Base-by-base conservation (phyloP, 2,888 invertebrate genomes). In the Erebia ligea region DNA sequence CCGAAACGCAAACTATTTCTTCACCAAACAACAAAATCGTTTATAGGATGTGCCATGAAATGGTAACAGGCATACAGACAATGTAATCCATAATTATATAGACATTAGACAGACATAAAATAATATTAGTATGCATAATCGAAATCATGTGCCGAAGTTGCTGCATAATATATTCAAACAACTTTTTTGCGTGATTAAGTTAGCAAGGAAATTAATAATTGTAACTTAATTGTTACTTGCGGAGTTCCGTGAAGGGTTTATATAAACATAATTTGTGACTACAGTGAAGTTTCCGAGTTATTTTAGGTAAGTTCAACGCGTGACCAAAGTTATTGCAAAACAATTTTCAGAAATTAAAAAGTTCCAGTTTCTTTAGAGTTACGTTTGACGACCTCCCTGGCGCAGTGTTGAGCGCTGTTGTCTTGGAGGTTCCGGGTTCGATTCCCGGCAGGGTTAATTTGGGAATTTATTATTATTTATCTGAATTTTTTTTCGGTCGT, bases 201-300 rank as follows among this genome's bases (percentile, higher is more conserved):
- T 80, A 67, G 74, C 71, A 71, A 59, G 76, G 78, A 81, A 81
- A 81, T 78, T 62, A 62, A 62, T 54, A 13, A 48, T 59, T 59
- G 74, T 84, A 82, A 83, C 82, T 82, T 84, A 84, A 85, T 86
- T 84, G 84, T 76, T 73, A 73, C 72, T 70, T 71, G 68, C 64
- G 77, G 78, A 77, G 80, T 83, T 70, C 81, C 82, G 82, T 82
- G 84, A 81, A 75, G 52, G 59, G 52, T 63, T 68, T 21, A 56
- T 61, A 50, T 25, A 63, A 68, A 42, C 21, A 54, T 8, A 45
- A 63, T 34, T 62, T 34, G 40, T 68, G 54, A 62, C 52, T 56
- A 45, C n/a, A 48, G n/a, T 21, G 48, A 62, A 62, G 62, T 62
- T 62, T 48, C 15, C 15, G 21, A 48, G 48, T 48, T 48, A 61